These are phyloP conservation scores for Spheniscus humboldti DNA, from an alignment of 2,797 vertebrate species.

Conservation along the genomic window DNA sequence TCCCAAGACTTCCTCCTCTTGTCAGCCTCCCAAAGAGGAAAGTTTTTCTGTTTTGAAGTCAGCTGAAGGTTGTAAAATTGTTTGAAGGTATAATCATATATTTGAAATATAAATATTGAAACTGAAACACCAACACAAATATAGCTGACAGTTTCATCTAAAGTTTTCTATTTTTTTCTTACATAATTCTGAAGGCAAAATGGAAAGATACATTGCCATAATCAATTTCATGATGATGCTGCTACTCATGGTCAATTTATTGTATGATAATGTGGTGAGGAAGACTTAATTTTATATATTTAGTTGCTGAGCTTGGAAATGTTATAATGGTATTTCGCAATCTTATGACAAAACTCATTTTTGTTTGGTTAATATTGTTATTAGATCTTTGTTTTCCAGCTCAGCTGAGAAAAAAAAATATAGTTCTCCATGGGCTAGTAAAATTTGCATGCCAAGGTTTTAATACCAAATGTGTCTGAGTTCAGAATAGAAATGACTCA, in stretches of 20 bases:
- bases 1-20: background rate
- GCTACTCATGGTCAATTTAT: background rate
- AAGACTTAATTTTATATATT: background rate
- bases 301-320: background rate
- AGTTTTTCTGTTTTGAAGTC: background rate
- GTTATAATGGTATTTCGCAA: background rate
- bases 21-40: background rate
- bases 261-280: background rate
- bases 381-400: background rate
- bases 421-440: background rate
- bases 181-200: background rate
- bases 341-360: background rate
- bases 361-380: background rate
- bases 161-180: background rate
- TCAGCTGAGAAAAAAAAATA: background rate
- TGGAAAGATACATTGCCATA: background rate
- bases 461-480: background rate
- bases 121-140: background rate
- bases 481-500: background rate
- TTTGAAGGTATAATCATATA: background rate
- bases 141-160: background rate
- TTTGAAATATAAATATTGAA: background rate
- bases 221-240: background rate
- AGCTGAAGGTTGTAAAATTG: background rate
- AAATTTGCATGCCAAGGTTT: background rate